These are phyloP conservation scores for Drosophila anomalipes DNA, from an alignment of 2,888 invertebrate genomes.

Conservation along the genomic window DNA sequence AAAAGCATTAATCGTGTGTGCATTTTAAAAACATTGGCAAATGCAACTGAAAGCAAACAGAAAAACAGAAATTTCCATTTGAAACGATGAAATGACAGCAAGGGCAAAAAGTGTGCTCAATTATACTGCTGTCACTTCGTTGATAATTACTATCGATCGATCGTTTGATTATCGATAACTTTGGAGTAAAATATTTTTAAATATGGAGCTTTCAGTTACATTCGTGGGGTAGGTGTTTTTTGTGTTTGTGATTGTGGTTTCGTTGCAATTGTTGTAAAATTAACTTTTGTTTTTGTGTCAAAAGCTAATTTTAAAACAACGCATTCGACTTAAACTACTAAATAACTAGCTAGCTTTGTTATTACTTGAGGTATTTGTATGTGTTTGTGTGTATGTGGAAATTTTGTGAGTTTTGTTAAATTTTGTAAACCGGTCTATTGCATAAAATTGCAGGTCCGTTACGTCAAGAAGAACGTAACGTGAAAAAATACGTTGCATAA, in stretches of 20 bases:
- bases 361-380: conserved; percentile 66
- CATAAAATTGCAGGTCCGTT: conserved; percentile 85
- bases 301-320: conserved; percentile 73
- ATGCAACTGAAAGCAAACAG: conserved; percentile 63
- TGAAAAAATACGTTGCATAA: conserved; percentile 66
- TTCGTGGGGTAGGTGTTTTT: conserved; percentile 51
- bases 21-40: conserved; percentile 45
- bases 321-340: conserved; percentile 71
- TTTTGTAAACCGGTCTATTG: conserved; percentile 86
- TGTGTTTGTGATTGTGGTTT: not conserved
- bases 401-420: conserved; percentile 81
- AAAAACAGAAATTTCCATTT: conserved; percentile 13
- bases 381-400: conserved; percentile 71
- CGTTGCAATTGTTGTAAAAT: conserved; percentile 73
- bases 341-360: conserved; percentile 65
- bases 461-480: conserved; percentile 62
- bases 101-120: conserved; percentile 35
- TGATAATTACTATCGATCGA: conserved; percentile 7
- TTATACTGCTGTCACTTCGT: not conserved
- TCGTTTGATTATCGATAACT: conserved; percentile 12
- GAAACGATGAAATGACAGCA: conserved; percentile 23
- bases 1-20: conserved; percentile 72
- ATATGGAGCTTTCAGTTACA: conserved; percentile 66
- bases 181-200: conserved; percentile 18
- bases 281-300: conserved; percentile 53